These are phyloP conservation scores for Lepidurus arcticus DNA, from an alignment of 1,140 invertebrate genomes.

Conservation along the genomic window DNA sequence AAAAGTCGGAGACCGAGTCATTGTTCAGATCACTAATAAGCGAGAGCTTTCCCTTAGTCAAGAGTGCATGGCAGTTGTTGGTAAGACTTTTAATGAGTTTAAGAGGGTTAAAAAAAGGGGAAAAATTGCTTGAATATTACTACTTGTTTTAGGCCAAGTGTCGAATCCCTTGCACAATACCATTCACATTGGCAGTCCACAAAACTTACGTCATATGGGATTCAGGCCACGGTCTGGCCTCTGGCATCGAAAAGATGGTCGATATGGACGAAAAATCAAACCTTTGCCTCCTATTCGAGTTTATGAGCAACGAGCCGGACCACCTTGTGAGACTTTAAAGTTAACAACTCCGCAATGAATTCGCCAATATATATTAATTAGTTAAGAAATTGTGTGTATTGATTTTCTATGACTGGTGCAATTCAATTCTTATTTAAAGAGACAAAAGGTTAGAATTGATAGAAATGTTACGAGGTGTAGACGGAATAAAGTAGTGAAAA, in stretches of 20 bases:
- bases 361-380: background rate
- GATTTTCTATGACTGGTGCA: background rate
- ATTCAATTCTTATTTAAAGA: background rate
- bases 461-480: background rate
- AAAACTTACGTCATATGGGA: constrained; percentile 73
- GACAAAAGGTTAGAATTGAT: background rate
- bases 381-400: background rate
- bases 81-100: constrained; percentile 44
- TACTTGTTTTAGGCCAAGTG: constrained; percentile 58
- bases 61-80: constrained; percentile 85
- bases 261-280: constrained; percentile 77
- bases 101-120: background rate
- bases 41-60: constrained; percentile 69
- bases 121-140: constrained; percentile 33
- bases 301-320: background rate
- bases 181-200: constrained; percentile 74
- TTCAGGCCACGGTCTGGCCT: constrained; percentile 84
- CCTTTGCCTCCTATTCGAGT: constrained; percentile 26
- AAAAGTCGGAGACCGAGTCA: constrained; percentile 63
- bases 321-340: background rate
- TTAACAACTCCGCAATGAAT: background rate
- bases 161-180: constrained; percentile 70
- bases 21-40: constrained; percentile 75
- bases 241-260: constrained; percentile 85
- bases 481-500: background rate